A percentile compares a stretch with the other conserved stretches of the same genome.
Evolutionary conservation across 2,888 invertebrate genomes (phyloP).

Genomic region (Ectobius pallidus): DNA sequence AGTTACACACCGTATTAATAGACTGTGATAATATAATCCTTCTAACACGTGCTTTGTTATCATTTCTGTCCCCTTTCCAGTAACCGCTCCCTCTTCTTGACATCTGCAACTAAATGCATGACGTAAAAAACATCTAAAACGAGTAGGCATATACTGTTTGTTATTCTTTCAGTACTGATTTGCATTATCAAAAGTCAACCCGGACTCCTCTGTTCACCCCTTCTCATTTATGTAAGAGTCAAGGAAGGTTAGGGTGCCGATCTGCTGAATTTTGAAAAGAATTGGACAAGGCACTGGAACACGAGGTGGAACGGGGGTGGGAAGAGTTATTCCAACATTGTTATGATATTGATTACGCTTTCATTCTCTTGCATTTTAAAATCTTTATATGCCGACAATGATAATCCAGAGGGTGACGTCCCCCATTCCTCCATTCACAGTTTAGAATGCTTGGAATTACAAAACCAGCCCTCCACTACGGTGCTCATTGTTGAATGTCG

Average conservation of each 20-base stretch:
- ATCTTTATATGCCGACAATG: slow-evolving; percentile 30
- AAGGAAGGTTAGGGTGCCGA: not conserved
- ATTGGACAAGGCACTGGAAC: not conserved
- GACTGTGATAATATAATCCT: too few species aligned
- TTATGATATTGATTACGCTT: slow-evolving; percentile 31
- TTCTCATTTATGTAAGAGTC: too few species aligned
- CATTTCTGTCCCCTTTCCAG: too few species aligned
- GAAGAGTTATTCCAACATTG: not conserved
- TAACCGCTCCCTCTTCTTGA: too few species aligned
- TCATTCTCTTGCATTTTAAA: slow-evolving; percentile 40
- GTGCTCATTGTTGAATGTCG: not conserved
- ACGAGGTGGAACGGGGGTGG: not conserved
- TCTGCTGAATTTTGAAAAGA: not conserved
- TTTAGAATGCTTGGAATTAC: not conserved
- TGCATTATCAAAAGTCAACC: too few species aligned
- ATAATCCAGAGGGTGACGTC: slow-evolving; percentile 34
- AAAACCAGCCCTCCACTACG: not conserved
- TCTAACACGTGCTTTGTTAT: too few species aligned
- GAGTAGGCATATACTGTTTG: too few species aligned
- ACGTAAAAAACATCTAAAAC: too few species aligned
- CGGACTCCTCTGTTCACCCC: too few species aligned
- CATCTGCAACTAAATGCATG: too few species aligned
- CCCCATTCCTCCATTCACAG: not conserved
- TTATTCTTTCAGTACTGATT: too few species aligned
- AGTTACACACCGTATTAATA: too few species aligned